These are phyloP conservation scores for Agonum fuliginosum DNA, from an alignment of 2,888 invertebrate species.

Conservation along the genomic window DNA sequence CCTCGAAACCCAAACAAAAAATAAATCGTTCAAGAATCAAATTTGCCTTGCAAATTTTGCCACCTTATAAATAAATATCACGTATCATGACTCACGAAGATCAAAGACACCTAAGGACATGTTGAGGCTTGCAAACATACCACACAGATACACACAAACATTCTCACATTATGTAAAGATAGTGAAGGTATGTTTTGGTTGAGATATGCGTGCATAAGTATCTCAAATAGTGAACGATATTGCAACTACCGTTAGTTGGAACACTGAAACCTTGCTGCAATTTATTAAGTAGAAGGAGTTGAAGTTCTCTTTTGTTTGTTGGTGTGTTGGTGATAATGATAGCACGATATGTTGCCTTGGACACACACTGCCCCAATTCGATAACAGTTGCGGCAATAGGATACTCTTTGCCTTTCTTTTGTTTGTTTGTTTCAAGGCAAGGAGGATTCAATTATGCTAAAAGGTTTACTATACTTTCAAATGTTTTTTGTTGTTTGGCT, in stretches of 20 bases:
- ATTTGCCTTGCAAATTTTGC: slow-evolving; percentile 24
- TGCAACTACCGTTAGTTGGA: not conserved
- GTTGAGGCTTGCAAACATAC: slow-evolving; percentile 16
- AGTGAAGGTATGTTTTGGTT: slow-evolving; percentile 2
- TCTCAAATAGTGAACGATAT: not conserved
- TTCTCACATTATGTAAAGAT: no score
- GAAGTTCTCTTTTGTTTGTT: not conserved
- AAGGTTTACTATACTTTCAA: not conserved
- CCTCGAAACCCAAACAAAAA: not conserved
- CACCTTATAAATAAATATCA: slow-evolving; percentile 18
- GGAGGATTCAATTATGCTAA: slow-evolving; percentile 13
- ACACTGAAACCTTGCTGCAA: not conserved
- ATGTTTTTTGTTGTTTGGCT: not conserved
- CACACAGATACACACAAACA: no score
- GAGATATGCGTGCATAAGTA: not conserved
- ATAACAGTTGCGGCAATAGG: slow-evolving; percentile 16
- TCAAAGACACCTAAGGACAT: slow-evolving; percentile 35
- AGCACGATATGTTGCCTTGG: slow-evolving; percentile 11
- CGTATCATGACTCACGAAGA: slow-evolving; percentile 34
- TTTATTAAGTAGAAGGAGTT: not conserved
- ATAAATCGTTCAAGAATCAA: not conserved
- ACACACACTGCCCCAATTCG: slow-evolving; percentile 14
- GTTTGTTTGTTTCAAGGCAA: slow-evolving; percentile 15
- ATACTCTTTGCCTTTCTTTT: not conserved
- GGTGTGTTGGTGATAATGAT: no score